These are phyloP conservation scores for Geopemphigus sp. DNA, from an alignment of 1,140 invertebrate genomes.

Conservation along the genomic window DNA sequence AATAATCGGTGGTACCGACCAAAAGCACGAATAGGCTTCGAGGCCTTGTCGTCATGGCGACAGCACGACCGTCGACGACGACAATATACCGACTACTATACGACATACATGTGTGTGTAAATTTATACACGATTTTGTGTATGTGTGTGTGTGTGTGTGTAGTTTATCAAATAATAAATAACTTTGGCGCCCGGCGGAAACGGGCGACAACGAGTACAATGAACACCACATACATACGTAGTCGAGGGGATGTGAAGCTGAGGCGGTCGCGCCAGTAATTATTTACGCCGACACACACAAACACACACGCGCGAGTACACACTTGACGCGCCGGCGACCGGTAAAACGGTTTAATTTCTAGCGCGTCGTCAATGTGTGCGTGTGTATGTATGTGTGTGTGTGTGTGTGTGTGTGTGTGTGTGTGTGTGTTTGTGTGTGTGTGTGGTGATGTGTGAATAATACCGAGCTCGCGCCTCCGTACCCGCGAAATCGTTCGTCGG, in stretches of 20 bases:
- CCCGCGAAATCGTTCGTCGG: too few species aligned
- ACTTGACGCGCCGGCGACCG: not conserved
- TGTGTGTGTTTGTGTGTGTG: too few species aligned
- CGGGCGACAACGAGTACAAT: conserved; percentile 6
- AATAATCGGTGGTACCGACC: conserved; percentile 12
- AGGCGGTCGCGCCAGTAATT: conserved; percentile 3
- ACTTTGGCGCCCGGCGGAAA: conserved; percentile 12
- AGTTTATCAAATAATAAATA: conserved; percentile 36
- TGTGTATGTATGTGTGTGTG: too few species aligned
- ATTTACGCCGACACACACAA: not conserved
- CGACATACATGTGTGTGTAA: not conserved
- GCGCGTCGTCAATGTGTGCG: not conserved
- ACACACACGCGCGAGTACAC: not conserved
- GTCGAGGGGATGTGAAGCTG: not conserved
- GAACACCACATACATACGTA: too few species aligned
- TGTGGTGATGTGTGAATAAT: too few species aligned
- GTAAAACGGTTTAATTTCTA: conserved; percentile 18
- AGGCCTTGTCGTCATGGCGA: conserved; percentile 20
- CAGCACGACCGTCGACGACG: conserved; percentile 18
- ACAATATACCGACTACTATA: not conserved
- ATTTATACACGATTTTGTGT: not conserved
- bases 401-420: too few species aligned
- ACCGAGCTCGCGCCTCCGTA: too few species aligned
- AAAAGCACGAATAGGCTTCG: not conserved
- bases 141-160: not conserved